Percentiles rank a stretch among this genome's conserved stretches.
Evolutionary conservation across 2,113 vertebrate genomes (phyloP).

Genomic region (Meriones unguiculatus): DNA sequence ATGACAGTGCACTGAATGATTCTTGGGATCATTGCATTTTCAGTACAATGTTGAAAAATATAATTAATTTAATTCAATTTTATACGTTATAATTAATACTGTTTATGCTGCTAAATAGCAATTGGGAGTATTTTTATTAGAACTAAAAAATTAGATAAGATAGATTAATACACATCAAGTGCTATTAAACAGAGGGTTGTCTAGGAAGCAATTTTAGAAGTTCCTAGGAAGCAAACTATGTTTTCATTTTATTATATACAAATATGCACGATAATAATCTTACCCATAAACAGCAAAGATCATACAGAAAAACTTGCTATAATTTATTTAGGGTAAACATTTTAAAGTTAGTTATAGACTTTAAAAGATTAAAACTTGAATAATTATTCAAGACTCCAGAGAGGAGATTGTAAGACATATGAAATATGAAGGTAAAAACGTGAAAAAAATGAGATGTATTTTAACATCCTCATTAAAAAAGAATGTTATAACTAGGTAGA

Average conservation of each 20-base stretch:
- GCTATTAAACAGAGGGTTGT: background rate
- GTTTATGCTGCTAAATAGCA: background rate
- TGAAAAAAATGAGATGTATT: too few relatives aligned
- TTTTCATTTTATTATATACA: background rate
- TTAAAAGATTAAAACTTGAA: background rate
- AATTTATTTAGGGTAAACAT: background rate
- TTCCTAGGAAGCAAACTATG: background rate
- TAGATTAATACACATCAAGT: background rate
- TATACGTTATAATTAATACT: background rate
- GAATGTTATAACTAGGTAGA: background rate
- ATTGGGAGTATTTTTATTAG: background rate
- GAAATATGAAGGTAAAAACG: too few relatives aligned
- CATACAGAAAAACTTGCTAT: background rate
- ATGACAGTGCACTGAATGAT: background rate
- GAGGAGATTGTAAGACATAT: too few relatives aligned
- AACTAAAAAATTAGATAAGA: background rate
- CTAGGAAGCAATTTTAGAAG: background rate
- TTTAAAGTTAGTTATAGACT: background rate
- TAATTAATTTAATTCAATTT: conserved; percentile 10
- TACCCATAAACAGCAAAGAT: background rate
- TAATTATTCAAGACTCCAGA: too few relatives aligned
- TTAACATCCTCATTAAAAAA: too few relatives aligned
- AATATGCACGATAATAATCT: too few relatives aligned
- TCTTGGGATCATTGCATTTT: background rate
- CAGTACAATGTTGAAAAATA: background rate